phyloP scores from a whole-genome alignment of 92 coral and sea anemone genomes.

The Porites lobata region DNA sequence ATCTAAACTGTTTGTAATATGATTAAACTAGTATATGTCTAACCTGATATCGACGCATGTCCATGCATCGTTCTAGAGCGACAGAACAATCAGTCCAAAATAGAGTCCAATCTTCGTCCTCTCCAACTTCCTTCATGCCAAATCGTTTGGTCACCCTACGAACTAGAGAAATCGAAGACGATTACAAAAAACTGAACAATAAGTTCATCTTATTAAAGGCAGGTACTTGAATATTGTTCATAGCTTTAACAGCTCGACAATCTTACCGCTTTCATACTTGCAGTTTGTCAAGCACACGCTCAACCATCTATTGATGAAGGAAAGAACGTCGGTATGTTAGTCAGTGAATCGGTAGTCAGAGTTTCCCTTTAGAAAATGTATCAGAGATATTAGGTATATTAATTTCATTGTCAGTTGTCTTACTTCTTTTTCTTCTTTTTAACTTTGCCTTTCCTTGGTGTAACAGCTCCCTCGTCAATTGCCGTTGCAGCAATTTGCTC shows the following conservation, averaged over 20 bases:
- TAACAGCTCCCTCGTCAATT: slow-evolving; percentile 51
- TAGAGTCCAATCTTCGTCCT: slow-evolving; percentile 98
- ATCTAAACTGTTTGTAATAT: too few relatives aligned
- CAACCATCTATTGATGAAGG: slow-evolving; percentile 80
- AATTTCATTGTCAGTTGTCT: not conserved
- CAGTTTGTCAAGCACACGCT: slow-evolving; percentile 91
- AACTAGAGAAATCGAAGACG: slow-evolving; percentile 60
- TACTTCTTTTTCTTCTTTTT: slow-evolving; percentile 95
- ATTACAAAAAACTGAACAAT: not conserved
- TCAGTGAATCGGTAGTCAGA: not conserved
- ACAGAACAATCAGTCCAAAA: slow-evolving; percentile 97
- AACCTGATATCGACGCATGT: slow-evolving; percentile 98
- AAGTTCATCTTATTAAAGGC: not conserved
- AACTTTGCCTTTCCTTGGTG: slow-evolving; percentile 82
- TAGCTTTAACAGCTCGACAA: not conserved
- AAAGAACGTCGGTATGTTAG: not conserved
- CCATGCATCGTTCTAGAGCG: slow-evolving; percentile 98
- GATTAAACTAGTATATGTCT: not conserved
- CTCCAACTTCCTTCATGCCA: slow-evolving; percentile 99
- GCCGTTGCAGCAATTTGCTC: slow-evolving; percentile 62
- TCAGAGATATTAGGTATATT: too few relatives aligned
- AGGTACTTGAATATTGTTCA: too few relatives aligned
- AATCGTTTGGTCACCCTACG: slow-evolving; percentile 94
- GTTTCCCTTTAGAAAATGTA: not conserved
- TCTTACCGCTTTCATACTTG: slow-evolving; percentile 98